A percentile compares a stretch with the other conserved stretches of the same genome.
Evolutionary conservation across 2,113 vertebrate species (phyloP).

Genomic region (Pycnonotus jocosus): DNA sequence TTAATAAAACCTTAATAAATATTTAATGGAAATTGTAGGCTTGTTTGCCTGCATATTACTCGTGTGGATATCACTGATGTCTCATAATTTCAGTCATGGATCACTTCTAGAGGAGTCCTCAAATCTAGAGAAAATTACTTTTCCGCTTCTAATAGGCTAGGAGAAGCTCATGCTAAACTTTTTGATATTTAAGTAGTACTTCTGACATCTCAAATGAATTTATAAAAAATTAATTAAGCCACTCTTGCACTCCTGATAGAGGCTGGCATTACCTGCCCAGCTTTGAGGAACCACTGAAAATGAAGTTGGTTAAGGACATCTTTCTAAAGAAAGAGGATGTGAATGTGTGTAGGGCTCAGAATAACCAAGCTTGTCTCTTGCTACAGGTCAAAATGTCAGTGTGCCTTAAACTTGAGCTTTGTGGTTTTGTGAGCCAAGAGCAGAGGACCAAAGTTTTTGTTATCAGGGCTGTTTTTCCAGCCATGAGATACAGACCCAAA

Average conservation of each 20-base stretch:
- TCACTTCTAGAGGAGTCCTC: not conserved
- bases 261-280: not conserved
- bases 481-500: accelerated
- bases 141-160: not conserved
- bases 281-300: not conserved
- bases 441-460: not conserved
- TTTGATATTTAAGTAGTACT: not conserved
- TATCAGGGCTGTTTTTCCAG: not conserved
- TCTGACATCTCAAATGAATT: not conserved
- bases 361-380: not conserved
- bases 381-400: not conserved
- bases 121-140: not conserved
- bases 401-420: not conserved
- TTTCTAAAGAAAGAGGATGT: not conserved
- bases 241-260: not conserved
- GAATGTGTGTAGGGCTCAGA: not conserved
- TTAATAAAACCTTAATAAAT: conserved; percentile 48
- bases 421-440: not conserved
- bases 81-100: not conserved
- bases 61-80: not conserved
- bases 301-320: not conserved
- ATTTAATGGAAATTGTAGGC: not conserved
- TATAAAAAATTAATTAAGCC: not conserved
- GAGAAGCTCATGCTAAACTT: not conserved
- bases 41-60: not conserved